Evolutionary conservation across 2,797 vertebrate species (phyloP), one percentile per base, ranked within the genome.

Genomic region (Pangasius krempfi): DNA sequence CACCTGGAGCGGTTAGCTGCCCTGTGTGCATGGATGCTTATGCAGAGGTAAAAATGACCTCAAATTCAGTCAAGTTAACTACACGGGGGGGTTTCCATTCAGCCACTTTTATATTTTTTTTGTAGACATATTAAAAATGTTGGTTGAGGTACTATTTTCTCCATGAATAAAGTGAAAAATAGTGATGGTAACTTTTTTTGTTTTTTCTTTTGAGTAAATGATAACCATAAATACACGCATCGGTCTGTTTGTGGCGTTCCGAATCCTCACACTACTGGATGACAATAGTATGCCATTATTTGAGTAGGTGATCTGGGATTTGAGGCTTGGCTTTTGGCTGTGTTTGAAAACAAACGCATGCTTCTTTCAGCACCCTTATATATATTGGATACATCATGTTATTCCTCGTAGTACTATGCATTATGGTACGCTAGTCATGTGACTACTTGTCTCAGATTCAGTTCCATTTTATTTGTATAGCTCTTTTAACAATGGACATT

Each of bases 11-110:
- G 0, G 95, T 98, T 91, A 98, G 97, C 91, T 99, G 98, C 92
- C 98, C 98, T 0, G 96, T 99, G 87, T 99, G 98, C 92, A 96
- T 99, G 96, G 98, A 99, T 85, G 94, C 95, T 0, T 98, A 98
- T 92, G 94, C 96, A 0, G 98, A 99, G 97, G 98, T 98, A 83
- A 83, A 44, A 16, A 60, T 81, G 20, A 25, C 2, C 0, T 8
- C n/a, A 10, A 33, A 25, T 47, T 64, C 22, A 27, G 33, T 13
- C 13, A 8, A 14, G 33, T 81, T 58, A 12, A 6, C 4, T 1
- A n/a, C 33, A 22, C 50, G 0, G 0, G 4, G 30, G 20, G n/a
- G 7, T 33, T 30, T 81, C 4, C 8, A 37, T 58, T 37, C 20
- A 25, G 54, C 18, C 1, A 10, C 50, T 22, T 66, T 4, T 12